Conservation (phyloP, 2,113 vertebrate species). For the Cyanoliseus patagonus region DNA sequence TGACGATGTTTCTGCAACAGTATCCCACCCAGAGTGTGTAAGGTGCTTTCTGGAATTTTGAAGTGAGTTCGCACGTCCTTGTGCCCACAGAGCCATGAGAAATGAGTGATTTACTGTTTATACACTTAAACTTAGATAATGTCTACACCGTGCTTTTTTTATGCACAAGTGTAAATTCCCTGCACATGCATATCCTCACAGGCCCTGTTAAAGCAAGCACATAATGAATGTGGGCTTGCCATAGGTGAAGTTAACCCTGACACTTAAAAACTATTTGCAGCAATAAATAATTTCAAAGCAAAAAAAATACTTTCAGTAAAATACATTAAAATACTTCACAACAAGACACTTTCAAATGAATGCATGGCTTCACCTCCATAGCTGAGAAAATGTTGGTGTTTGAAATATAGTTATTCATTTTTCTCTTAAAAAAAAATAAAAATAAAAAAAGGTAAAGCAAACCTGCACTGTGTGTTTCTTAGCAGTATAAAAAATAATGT, state of each 20-base stretch:
- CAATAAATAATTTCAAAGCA: background rate
- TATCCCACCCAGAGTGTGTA: background rate
- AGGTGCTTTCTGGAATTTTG: background rate
- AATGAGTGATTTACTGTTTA: background rate
- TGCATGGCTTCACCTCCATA: background rate
- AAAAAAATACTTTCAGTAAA: background rate
- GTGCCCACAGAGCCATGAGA: background rate
- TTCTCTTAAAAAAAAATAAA: background rate
- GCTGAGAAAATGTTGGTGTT: background rate
- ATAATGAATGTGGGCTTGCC: background rate
- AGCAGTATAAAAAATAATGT: background rate
- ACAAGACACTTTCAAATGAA: background rate
- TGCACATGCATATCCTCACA: background rate
- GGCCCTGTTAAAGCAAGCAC: background rate
- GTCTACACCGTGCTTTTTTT: background rate
- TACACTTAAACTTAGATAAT: background rate
- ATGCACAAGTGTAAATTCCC: background rate
- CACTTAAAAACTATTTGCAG: background rate
- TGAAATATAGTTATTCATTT: background rate
- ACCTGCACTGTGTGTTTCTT: background rate
- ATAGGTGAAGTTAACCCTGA: background rate
- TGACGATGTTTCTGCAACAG: background rate
- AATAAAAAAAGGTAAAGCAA: background rate
- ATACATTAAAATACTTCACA: background rate
- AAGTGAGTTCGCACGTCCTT: background rate